Base-by-base conservation (phyloP, 2,888 invertebrate genomes). In the Tanaodytes sp. region DNA sequence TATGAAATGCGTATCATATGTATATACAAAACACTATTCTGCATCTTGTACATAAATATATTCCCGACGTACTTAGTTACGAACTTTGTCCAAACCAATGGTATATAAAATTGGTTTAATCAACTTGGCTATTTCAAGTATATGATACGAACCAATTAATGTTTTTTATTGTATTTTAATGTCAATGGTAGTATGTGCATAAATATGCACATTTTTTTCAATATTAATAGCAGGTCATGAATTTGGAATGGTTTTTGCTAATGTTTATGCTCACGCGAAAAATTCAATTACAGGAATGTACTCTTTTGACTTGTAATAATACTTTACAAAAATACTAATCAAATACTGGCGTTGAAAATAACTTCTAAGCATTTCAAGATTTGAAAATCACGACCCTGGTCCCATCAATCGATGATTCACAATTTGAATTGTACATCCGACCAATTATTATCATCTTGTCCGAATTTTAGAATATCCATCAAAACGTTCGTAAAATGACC, bases 1-100 rank as follows among this genome's bases (percentile, higher is more conserved):
- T 68, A 63, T 68, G 68, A 63, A 68, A 63, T 68, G 68, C 58
- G 48, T 58, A 63, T 20, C 37, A 63, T 52, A 6, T 68, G 49
- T 49, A 52, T 68, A 63, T 54, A 54, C 58, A 68, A 58, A 68
- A 68, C 58, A 63, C 58, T 36, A 42, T 54, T 45, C 14, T 43
- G 68, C 63, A 68, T 63, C 58, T 63, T 63, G 62, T 54, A 54
- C 12, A 43, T 48, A 62, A 67, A 62, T 67, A 62, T 62, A 55
- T 45, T 42, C 40, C 30, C 43, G 18, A 18, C 42, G 68, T 57
- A 43, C 12, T 67, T 51, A 42, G 40, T 14, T 42, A 23, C 42
- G 54, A 61, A 59, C 52, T 40, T 55, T 55, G 43, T 42, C 51
- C 36, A 54, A 59, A 37, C 51, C 57, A 42, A 2, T 59, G 14